These are phyloP conservation scores for Gasterosteus nipponicus DNA, from an alignment of 2,113 vertebrate species.

Conservation along the genomic window DNA sequence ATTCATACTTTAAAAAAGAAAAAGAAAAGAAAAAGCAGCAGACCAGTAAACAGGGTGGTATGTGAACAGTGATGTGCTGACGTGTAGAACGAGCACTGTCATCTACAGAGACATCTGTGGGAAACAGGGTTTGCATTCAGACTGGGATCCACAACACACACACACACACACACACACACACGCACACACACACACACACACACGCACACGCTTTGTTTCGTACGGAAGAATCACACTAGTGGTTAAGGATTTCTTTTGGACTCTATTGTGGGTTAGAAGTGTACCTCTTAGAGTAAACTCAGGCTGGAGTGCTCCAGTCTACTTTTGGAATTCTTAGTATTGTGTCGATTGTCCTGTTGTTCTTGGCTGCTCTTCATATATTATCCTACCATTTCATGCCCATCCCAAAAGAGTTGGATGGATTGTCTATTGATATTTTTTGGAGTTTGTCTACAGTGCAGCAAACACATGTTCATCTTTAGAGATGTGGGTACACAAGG, in stretches of 20 bases:
- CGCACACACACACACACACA: slow-evolving; percentile 3
- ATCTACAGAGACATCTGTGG: neutral
- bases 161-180: slow-evolving; percentile 10
- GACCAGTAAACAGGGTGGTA: slow-evolving; percentile 37
- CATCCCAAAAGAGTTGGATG: slow-evolving; percentile 2
- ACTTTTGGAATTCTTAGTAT: neutral
- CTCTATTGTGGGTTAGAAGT: neutral
- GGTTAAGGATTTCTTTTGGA: neutral
- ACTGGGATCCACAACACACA: slow-evolving; percentile 15
- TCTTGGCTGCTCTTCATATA: slow-evolving; percentile 4
- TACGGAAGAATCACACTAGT: neutral
- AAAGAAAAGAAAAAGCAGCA: slow-evolving; percentile 24
- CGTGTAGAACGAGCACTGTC: slow-evolving; percentile 42
- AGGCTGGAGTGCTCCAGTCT: neutral
- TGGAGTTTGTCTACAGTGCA: neutral
- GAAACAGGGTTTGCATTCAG: neutral
- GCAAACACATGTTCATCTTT: neutral
- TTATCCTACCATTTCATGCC: neutral
- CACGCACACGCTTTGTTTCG: neutral
- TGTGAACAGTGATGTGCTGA: slow-evolving; percentile 52
- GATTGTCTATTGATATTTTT: neutral
- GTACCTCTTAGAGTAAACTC: neutral
- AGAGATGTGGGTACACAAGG: neutral
- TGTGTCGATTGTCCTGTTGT: neutral
- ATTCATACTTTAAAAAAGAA: slow-evolving; percentile 67